Percentiles rank a stretch among this genome's conserved stretches.
Evolutionary conservation across 2,888 invertebrate species (phyloP).

Genomic region (Synergus laeviventris): DNA sequence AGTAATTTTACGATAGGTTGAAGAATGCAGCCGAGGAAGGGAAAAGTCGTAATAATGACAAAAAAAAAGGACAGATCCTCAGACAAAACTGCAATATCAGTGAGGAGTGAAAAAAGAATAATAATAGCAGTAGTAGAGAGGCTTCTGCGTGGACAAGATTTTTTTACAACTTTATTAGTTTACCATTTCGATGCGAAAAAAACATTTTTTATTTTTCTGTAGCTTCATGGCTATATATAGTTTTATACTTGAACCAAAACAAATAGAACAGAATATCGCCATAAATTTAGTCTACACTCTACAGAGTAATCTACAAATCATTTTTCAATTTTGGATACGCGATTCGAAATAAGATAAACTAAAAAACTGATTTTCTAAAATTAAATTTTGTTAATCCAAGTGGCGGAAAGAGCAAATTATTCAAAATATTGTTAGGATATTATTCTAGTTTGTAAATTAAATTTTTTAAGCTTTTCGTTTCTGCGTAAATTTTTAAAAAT

Average conservation of each 20-base stretch:
- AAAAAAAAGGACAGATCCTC: background rate
- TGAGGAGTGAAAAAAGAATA: background rate
- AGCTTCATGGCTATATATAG: background rate
- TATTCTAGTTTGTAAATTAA: too few species aligned
- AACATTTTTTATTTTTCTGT: background rate
- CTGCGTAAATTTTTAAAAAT: background rate
- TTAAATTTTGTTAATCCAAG: background rate
- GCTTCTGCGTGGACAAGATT: background rate
- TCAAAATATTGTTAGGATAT: too few species aligned
- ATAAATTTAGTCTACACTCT: too few species aligned
- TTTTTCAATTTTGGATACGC: too few species aligned
- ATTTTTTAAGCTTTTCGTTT: background rate
- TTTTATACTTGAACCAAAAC: background rate
- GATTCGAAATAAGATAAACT: too few species aligned
- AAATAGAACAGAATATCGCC: too few species aligned
- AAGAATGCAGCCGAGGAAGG: background rate
- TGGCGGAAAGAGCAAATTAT: too few species aligned
- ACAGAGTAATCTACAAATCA: too few species aligned
- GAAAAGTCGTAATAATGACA: constrained; percentile 19
- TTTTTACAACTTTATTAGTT: background rate
- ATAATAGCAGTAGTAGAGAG: too few species aligned
- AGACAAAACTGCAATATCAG: background rate
- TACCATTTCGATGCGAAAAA: background rate
- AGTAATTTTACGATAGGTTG: constrained; percentile 1
- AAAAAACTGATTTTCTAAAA: background rate